Conservation (phyloP, 2,797 vertebrate genomes). For the Garrulus glandarius region DNA sequence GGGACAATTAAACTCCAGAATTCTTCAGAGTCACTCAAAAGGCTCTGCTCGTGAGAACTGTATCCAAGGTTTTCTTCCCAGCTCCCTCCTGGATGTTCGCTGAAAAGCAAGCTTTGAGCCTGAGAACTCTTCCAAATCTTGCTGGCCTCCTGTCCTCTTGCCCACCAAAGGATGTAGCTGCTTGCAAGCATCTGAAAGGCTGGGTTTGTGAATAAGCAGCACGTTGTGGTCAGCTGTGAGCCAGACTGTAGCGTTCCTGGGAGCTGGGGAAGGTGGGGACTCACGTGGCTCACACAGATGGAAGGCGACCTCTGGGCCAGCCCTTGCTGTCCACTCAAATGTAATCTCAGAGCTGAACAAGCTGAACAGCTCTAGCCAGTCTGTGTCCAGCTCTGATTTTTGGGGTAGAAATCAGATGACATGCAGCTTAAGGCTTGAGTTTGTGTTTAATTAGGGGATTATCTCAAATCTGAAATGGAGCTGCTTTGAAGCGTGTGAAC, state of each 20-base stretch:
- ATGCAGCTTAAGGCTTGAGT: slow-evolving; percentile 1
- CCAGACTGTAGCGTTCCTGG: background rate
- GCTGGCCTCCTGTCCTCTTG: background rate
- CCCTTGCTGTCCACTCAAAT: background rate
- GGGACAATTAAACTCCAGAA: background rate
- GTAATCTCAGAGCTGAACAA: background rate
- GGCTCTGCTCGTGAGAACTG: background rate
- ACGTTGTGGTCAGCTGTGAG: background rate
- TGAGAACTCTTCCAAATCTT: background rate
- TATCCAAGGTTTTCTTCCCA: background rate
- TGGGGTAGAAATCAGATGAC: slow-evolving; percentile 44
- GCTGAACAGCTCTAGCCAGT: background rate
- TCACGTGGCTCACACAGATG: background rate
- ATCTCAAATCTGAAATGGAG: slow-evolving; percentile 56
- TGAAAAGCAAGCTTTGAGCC: background rate
- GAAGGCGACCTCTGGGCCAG: background rate
- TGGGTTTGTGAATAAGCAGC: background rate
- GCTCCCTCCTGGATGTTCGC: background rate
- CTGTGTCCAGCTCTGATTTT: slow-evolving; percentile 27
- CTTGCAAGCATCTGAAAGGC: background rate
- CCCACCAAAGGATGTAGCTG: background rate
- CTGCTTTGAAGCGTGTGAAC: slow-evolving; percentile 44
- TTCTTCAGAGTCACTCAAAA: background rate
- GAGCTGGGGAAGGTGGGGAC: slow-evolving; percentile 23
- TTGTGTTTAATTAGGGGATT: slow-evolving; percentile 63